A percentile compares a stretch with the other conserved stretches of the same genome.
phyloP scores from a whole-genome alignment of 2,113 vertebrate genomes.

The Nesogale talazaci region DNA sequence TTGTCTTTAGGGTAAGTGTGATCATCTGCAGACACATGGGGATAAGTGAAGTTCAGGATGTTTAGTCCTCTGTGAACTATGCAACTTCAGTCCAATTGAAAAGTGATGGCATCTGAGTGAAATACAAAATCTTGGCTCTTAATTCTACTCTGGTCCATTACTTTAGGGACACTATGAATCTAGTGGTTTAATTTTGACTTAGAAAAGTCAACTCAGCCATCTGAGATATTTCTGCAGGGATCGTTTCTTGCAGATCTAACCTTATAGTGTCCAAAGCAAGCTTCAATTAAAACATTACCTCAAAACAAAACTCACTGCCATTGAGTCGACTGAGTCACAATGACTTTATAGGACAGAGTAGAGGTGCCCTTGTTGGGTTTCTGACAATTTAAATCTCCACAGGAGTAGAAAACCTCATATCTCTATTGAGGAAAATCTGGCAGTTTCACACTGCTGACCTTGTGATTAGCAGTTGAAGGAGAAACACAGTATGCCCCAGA shows the following conservation, averaged over 20 bases:
- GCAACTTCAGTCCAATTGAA: too few species aligned
- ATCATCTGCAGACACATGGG: background rate
- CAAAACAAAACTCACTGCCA: too few species aligned
- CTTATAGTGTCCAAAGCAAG: background rate
- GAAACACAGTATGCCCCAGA: background rate
- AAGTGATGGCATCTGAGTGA: background rate
- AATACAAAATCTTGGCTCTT: background rate
- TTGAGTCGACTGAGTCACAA: too few species aligned
- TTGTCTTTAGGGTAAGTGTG: background rate
- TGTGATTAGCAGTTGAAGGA: too few species aligned
- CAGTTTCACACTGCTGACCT: too few species aligned
- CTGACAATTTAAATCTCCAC: too few species aligned
- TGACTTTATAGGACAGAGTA: too few species aligned
- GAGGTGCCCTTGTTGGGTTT: too few species aligned
- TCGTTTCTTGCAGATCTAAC: background rate
- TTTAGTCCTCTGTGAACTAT: background rate
- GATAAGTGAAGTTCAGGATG: background rate
- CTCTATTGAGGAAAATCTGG: too few species aligned
- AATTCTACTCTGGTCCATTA: background rate
- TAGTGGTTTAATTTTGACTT: background rate
- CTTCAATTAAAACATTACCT: too few species aligned
- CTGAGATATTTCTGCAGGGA: background rate
- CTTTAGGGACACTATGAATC: background rate
- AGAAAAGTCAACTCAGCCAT: background rate
- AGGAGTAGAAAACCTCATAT: too few species aligned